These are phyloP conservation scores for Corythoichthys intestinalis DNA, from an alignment of 2,113 vertebrate species.

Conservation along the genomic window DNA sequence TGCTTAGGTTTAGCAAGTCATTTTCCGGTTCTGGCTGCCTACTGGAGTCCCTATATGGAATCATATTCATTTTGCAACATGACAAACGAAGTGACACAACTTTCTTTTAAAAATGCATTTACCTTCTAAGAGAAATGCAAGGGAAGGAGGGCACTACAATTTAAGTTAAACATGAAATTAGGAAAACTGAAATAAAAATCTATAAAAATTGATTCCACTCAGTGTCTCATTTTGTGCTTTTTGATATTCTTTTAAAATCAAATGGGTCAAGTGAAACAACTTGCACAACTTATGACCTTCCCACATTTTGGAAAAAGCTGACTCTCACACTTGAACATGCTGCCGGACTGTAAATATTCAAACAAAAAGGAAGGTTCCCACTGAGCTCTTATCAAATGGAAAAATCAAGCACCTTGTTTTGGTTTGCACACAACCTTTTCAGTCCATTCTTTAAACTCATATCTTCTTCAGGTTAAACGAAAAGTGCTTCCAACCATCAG, in stretches of 20 bases:
- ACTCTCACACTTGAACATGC: conserved; percentile 39
- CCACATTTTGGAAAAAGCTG: conserved; percentile 54
- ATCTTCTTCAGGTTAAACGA: background rate
- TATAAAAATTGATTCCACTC: background rate
- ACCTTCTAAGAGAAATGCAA: no score
- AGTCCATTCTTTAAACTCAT: background rate
- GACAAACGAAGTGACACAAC: no score
- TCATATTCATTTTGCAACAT: no score
- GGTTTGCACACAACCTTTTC: conserved; percentile 40
- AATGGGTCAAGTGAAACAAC: background rate
- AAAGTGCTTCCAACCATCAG: background rate
- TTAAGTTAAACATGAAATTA: no score
- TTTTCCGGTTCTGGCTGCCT: no score
- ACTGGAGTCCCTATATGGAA: no score
- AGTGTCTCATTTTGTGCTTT: background rate
- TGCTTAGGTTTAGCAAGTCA: no score
- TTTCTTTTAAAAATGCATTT: no score
- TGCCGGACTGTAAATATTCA: conserved; percentile 58
- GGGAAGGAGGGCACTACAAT: no score
- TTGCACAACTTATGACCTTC: conserved; percentile 39
- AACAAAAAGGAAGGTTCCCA: conserved; percentile 50
- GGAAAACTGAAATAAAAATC: background rate
- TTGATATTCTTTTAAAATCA: background rate
- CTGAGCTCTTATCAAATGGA: conserved; percentile 57
- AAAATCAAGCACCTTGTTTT: conserved; percentile 67